Conservation (phyloP, 2,888 invertebrate genomes). For the Resseliella maxima region DNA sequence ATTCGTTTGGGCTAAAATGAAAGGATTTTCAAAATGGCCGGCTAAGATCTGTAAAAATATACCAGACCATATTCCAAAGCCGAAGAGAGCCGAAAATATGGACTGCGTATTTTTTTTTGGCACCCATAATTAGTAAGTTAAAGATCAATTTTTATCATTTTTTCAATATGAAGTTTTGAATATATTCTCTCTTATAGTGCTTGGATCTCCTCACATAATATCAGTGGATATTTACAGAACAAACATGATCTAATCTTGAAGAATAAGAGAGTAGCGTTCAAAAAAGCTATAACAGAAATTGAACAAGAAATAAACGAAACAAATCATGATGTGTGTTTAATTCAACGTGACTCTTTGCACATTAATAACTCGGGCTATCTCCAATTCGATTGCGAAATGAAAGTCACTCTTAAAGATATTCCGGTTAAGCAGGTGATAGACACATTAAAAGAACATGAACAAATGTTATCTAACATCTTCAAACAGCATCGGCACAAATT, state of each 20-base stretch:
- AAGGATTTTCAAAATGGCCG: not conserved
- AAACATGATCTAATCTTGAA: not conserved
- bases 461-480: not conserved
- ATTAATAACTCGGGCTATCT: not conserved
- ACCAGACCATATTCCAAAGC: not conserved
- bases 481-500: not conserved
- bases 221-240: not conserved
- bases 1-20: conserved; percentile 6
- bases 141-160: not conserved
- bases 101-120: not conserved
- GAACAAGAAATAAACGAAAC: not conserved
- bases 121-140: not conserved
- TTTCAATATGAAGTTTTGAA: not conserved
- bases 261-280: not conserved
- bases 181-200: not conserved
- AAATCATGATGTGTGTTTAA: too few relatives aligned
- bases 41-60: not conserved
- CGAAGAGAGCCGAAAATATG: not conserved
- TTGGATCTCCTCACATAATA: not conserved
- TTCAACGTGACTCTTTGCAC: too few relatives aligned
- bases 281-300: not conserved
- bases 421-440: not conserved
- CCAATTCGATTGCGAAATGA: not conserved
- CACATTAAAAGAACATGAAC: not conserved
- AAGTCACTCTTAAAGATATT: not conserved